Evolutionary conservation across 2,888 invertebrate species (phyloP), one percentile per base, ranked within the genome.

Genomic region (Perdita meconis): DNA sequence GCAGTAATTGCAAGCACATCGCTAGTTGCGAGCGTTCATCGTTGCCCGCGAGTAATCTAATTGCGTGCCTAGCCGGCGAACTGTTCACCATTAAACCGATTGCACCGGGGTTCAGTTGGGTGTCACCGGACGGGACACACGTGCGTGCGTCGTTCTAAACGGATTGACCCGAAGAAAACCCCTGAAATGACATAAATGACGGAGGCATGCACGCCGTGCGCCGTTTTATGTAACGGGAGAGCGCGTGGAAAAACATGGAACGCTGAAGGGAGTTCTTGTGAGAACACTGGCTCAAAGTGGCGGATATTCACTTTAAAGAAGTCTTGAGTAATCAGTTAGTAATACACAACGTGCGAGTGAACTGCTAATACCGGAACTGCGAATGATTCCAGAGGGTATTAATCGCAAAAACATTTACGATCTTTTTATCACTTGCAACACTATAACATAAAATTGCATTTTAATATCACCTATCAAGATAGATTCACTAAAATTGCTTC

Each of bases 81-180:
- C 77, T 75, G 77, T 78, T 78, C 64, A 78, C 68, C 77, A 75
- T 75, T 75, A 75, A 78, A 76, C 69, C 76, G 76, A 75, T 75
- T 75, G 65, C 76, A 65, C 51, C 47, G 47, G 12, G 64, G 67
- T 51, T 47, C 51, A 61, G 61, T 44, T 51, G 26, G 19, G 36
- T 40, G 22, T 24, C 76, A 61, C 4, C 40, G 10, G 60, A 5
- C 42, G 34, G 16, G 26, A 64, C 78, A 64, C 56, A 51, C 78
- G 78, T 64, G 78, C 79, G 78, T 64, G 83, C 57, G 84, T 69
- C 84, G 82, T 86, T 87, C 87, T 87, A 92, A 92, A 90, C 87
- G 91, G 91, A 92, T 92, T 91, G 91, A 92, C 91, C 92, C 83
- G 86, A 89, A 89, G 90, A 92, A 91, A 91, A 90, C 90, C 90